Percentiles rank a stretch among this genome's conserved stretches.
These are phyloP conservation scores for Clistopyga incitator DNA, from an alignment of 2,888 invertebrate genomes.

Conservation along the genomic window DNA sequence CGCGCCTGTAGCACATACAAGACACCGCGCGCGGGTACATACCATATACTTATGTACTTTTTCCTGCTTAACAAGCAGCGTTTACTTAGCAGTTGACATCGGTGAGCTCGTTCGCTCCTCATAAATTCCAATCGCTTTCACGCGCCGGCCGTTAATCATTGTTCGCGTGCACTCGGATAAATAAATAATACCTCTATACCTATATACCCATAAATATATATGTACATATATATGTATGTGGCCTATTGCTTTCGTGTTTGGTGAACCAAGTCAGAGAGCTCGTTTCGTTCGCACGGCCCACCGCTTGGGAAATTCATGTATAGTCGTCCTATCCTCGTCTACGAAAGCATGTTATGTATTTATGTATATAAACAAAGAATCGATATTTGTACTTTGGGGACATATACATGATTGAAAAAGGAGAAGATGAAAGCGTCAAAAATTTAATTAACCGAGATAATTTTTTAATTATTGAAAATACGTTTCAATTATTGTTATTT, in stretches of 20 bases:
- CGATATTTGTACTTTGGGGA: too few relatives aligned
- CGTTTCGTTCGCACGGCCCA: too few relatives aligned
- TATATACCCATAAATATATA: conserved; percentile 23
- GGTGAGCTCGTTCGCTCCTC: conserved; percentile 70
- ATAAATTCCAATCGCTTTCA: conserved; percentile 73
- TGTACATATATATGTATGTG: background rate
- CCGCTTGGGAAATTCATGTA: too few relatives aligned
- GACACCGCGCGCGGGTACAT: conserved; percentile 12
- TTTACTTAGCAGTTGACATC: conserved; percentile 70
- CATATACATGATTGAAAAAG: conserved; percentile 31
- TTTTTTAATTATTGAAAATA: too few relatives aligned
- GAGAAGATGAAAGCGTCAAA: background rate
- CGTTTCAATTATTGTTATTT: too few relatives aligned
- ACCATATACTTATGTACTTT: conserved; percentile 59
- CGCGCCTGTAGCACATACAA: background rate
- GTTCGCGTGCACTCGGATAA: conserved; percentile 65
- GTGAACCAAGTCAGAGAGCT: too few relatives aligned
- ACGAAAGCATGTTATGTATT: too few relatives aligned
- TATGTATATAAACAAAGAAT: too few relatives aligned
- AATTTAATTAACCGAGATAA: too few relatives aligned
- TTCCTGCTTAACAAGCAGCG: conserved; percentile 68
- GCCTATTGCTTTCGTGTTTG: too few relatives aligned
- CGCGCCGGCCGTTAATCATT: conserved; percentile 71
- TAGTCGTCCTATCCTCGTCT: too few relatives aligned
- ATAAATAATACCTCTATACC: conserved; percentile 65